Evolutionary conservation across 2,113 vertebrate species (phyloP), one percentile per base, ranked within the genome.

Genomic region (Mesitornis unicolor): DNA sequence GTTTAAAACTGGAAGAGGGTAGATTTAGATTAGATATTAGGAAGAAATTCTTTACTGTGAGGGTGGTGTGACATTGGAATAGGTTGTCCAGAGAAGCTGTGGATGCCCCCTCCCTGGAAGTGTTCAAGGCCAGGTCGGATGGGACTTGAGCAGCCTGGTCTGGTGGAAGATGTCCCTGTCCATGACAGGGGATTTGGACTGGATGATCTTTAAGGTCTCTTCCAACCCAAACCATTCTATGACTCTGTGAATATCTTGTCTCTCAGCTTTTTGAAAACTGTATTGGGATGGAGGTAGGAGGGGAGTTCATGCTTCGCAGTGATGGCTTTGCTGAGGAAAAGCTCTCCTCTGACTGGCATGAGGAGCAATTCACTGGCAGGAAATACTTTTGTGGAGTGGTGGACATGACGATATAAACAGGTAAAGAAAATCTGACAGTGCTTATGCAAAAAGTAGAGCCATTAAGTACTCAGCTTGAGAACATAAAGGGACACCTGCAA

Each of bases 401-500:
- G 82, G 81, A 90, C 61, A 6, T 84, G 95, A 47, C 9, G 13
- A 79, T 67, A 87, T 78, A 91, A 97, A 89, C 75, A 93, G 81
- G 78, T 78, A 89, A 71, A 78, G 82, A 92, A 97, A 95, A 93
- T 50, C 81, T 94, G 95, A 89, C 73, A 82, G 33, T 47, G 43
- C 63, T 89, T 75, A 45, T 73, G 80, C 64, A 89, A 70, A 94
- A 93, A 79, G 67, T 87, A n/a, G 54, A 91, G 64, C 13, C 26
- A 51, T 95, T 96, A 97, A 96, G 56, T 80, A 38, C 64, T 87
- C 71, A 18, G 81, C 74, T 80, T 10, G 2, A 64, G 53, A 92
- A 84, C 69, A 94, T 96, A 96, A 97, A 97, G 74, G 69, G 90
- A 90, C 95, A 95, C 89, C 96, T 97, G 96, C 75, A 82, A 83